Percentiles rank a stretch among this genome's conserved stretches.
phyloP scores from a whole-genome alignment of 1,140 invertebrate species.

The Cydia strobilella region DNA sequence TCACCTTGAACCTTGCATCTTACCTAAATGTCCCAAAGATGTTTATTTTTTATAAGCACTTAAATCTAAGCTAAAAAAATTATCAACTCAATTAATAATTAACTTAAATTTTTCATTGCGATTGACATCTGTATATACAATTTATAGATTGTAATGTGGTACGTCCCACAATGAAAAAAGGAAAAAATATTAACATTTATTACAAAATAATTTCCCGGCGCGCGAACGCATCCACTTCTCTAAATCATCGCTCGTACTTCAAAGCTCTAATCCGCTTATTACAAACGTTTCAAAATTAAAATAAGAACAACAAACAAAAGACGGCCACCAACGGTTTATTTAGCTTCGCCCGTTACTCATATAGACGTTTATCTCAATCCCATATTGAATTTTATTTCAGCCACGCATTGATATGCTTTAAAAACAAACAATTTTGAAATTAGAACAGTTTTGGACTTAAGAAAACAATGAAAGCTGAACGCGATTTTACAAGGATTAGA shows the following conservation, averaged over 20 bases:
- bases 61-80: no score
- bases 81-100: no score
- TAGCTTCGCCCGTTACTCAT: constrained; percentile 63
- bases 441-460: constrained; percentile 25
- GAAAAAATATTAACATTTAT: no score
- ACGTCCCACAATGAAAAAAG: no score
- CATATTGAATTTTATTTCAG: constrained; percentile 55
- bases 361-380: constrained; percentile 52
- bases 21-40: no score
- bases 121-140: no score
- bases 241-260: constrained; percentile 43
- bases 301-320: constrained; percentile 68
- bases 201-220: background rate
- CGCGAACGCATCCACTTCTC: background rate
- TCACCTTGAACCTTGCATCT: no score
- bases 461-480: constrained; percentile 20
- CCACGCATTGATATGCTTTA: constrained; percentile 46
- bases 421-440: constrained; percentile 48
- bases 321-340: constrained; percentile 61
- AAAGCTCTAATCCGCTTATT: constrained; percentile 58
- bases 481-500: constrained; percentile 17
- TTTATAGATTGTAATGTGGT: no score
- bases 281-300: constrained; percentile 68
- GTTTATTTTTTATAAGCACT: no score
- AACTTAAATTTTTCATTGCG: no score